These are phyloP conservation scores for Vespertilio murinus DNA, from an alignment of 2,797 vertebrate species.

Conservation along the genomic window DNA sequence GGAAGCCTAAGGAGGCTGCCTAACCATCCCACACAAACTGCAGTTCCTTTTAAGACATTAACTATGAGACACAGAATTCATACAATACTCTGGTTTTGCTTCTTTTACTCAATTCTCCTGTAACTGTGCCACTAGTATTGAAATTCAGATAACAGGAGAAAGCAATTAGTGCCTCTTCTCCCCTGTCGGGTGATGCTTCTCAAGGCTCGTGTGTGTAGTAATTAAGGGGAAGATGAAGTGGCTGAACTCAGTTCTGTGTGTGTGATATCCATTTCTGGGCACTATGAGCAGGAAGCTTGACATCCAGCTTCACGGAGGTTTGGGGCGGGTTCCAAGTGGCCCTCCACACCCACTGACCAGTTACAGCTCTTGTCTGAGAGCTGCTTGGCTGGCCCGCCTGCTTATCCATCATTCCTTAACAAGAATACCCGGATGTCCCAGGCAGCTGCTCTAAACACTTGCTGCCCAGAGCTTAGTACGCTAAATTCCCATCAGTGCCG, in stretches of 20 bases:
- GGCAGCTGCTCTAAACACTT: background rate
- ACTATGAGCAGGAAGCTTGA: background rate
- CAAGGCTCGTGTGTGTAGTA: background rate
- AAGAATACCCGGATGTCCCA: background rate
- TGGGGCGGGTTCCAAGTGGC: background rate
- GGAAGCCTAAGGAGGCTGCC: background rate
- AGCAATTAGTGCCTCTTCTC: background rate
- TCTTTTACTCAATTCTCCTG: conserved; percentile 6
- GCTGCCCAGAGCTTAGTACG: background rate
- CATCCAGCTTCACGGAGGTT: background rate
- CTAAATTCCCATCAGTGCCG: background rate
- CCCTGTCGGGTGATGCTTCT: background rate
- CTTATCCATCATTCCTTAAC: background rate
- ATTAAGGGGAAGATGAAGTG: background rate
- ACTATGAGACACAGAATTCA: background rate
- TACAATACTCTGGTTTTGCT: background rate
- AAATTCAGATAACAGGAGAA: background rate
- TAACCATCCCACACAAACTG: background rate
- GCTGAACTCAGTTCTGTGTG: background rate
- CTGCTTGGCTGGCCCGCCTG: background rate
- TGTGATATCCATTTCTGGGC: background rate
- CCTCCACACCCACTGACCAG: background rate
- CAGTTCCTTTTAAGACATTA: background rate
- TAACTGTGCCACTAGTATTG: background rate
- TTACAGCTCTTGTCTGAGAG: background rate